A percentile compares a stretch with the other conserved stretches of the same genome.
Conservation (phyloP, 2,888 invertebrate species). For the Orchestes rusci region DNA sequence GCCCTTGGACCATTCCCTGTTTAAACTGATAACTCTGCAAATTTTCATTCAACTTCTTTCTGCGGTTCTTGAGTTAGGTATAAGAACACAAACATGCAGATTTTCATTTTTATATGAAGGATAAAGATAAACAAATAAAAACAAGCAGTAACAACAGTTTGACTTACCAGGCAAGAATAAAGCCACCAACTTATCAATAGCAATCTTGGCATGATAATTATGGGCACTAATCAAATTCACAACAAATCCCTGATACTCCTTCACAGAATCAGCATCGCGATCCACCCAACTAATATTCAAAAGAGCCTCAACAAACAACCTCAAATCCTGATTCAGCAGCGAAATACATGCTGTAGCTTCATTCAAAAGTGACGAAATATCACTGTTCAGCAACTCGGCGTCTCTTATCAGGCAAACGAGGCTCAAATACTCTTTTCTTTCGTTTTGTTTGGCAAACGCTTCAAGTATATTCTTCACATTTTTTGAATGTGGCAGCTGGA, state of each 20-base stretch:
- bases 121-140: no score
- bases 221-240: constrained; percentile 63
- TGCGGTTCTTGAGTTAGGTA: no score
- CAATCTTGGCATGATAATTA: constrained; percentile 55
- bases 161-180: constrained; percentile 54
- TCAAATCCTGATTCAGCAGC: constrained; percentile 51
- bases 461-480: constrained; percentile 45
- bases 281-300: constrained; percentile 54
- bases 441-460: constrained; percentile 41
- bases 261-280: constrained; percentile 45
- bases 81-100: no score
- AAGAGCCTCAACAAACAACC: constrained; percentile 53
- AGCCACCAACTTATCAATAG: constrained; percentile 53
- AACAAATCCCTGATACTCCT: constrained; percentile 56
- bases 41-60: no score
- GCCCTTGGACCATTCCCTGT: no score
- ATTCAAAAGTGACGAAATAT: constrained; percentile 49
- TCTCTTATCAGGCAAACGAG: constrained; percentile 48
- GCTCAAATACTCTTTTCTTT: constrained; percentile 46
- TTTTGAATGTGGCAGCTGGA: constrained; percentile 45
- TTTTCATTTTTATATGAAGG: no score
- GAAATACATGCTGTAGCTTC: constrained; percentile 53
- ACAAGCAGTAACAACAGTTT: no score
- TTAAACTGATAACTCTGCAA: no score
- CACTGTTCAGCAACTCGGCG: constrained; percentile 49